These are phyloP conservation scores for Illadopsis cleaveri DNA, from an alignment of 2,113 vertebrate genomes.

Conservation along the genomic window DNA sequence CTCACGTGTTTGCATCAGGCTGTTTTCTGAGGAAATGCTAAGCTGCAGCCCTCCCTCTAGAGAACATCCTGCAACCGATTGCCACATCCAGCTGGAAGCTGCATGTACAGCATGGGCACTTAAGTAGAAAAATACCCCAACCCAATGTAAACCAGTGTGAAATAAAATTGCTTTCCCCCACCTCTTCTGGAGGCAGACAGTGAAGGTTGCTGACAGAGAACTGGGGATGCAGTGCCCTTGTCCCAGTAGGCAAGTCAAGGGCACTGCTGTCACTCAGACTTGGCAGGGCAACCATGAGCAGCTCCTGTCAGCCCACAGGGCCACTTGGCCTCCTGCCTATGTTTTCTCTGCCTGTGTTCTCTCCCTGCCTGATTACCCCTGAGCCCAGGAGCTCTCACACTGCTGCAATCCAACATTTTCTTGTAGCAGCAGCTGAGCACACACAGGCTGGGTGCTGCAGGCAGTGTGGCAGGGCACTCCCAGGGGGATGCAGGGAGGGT, in stretches of 20 bases:
- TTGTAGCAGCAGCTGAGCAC: not conserved
- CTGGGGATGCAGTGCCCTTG: fast-evolving
- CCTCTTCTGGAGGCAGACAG: not conserved
- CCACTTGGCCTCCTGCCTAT: not conserved
- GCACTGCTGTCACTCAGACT: not conserved
- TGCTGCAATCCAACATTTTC: not conserved
- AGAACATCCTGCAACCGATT: not conserved
- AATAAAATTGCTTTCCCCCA: not conserved
- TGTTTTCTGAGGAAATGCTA: not conserved
- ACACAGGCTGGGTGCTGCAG: not conserved
- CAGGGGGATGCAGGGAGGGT: fast-evolving
- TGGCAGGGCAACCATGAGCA: not conserved
- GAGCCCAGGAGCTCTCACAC: not conserved
- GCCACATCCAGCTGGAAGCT: not conserved
- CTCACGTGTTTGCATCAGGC: not conserved
- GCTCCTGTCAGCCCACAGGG: not conserved
- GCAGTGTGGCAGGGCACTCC: not conserved
- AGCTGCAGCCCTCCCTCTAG: not conserved
- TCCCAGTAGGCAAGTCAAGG: not conserved
- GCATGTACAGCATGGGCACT: not conserved
- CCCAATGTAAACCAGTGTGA: not conserved
- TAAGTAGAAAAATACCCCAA: fast-evolving
- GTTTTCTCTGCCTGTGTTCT: not conserved
- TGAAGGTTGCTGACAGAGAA: not conserved
- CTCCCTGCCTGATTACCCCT: not conserved